phyloP scores from a whole-genome alignment of 2,113 vertebrate genomes.

The Rhagologus leucostigma region DNA sequence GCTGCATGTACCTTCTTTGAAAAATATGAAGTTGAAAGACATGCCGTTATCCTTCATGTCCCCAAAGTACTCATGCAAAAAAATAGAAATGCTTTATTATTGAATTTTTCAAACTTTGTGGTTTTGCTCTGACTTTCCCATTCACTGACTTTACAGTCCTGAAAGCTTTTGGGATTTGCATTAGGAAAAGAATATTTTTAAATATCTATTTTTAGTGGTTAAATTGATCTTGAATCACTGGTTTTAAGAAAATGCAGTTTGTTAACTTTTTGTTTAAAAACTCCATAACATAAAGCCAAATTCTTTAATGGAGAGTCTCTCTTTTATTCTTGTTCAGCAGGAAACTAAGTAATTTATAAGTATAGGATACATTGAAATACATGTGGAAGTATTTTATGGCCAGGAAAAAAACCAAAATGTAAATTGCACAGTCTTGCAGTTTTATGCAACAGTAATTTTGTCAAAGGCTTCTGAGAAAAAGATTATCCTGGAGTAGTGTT shows the following conservation, averaged over 20 bases:
- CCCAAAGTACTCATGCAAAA: not conserved
- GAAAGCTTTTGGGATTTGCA: not conserved
- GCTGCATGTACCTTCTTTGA: not conserved
- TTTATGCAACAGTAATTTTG: not conserved
- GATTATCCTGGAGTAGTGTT: not conserved
- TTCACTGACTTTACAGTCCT: not conserved
- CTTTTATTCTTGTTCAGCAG: not conserved
- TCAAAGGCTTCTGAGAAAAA: not conserved
- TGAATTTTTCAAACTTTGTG: not conserved
- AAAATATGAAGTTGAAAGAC: not conserved
- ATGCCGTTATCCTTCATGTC: not conserved
- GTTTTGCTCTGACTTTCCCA: not conserved
- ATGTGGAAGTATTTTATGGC: not conserved
- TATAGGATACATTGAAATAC: not conserved
- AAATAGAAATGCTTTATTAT: not conserved
- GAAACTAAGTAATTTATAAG: not conserved
- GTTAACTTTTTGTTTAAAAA: not conserved
- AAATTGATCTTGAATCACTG: not conserved
- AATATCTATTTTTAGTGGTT: not conserved
- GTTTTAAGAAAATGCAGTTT: not conserved
- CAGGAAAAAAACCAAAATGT: not conserved
- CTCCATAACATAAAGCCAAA: not conserved
- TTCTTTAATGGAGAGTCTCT: not conserved
- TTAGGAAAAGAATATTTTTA: not conserved
- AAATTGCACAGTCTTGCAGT: not conserved